Conservation (phyloP, 1,140 invertebrate species). For the Bombus impatiens region DNA sequence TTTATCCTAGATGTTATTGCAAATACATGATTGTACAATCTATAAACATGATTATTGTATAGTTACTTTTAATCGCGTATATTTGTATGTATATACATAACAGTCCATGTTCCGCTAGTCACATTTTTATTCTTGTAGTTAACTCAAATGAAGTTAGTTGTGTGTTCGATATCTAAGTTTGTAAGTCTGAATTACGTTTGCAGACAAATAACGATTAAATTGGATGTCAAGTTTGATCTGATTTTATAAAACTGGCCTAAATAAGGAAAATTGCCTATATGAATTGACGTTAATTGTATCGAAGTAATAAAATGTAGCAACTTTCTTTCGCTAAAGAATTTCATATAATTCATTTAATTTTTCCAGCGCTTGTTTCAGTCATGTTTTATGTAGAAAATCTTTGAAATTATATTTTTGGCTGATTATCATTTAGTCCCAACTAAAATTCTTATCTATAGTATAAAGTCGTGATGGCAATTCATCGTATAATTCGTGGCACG, state of each 20-base stretch:
- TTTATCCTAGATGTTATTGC: background rate
- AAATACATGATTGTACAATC: background rate
- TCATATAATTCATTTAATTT: background rate
- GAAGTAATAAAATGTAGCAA: constrained; percentile 21
- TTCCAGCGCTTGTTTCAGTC: too few species aligned
- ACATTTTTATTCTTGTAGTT: background rate
- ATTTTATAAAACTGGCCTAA: constrained; percentile 30
- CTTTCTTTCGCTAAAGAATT: background rate
- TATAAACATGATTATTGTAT: background rate
- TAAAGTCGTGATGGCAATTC: background rate
- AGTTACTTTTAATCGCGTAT: background rate
- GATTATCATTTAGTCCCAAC: too few species aligned
- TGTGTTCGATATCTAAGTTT: background rate
- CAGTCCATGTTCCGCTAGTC: constrained; percentile 21
- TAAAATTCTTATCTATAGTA: background rate
- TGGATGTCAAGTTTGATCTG: background rate
- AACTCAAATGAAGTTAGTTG: background rate
- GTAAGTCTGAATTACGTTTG: background rate
- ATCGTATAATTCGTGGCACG: background rate
- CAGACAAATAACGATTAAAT: constrained; percentile 2
- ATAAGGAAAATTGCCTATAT: constrained; percentile 7
- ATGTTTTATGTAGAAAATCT: background rate
- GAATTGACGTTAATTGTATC: background rate
- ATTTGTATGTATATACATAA: background rate
- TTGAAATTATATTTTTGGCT: background rate